Conservation (phyloP, 2,113 vertebrate genomes). For the Alethe castanea region DNA sequence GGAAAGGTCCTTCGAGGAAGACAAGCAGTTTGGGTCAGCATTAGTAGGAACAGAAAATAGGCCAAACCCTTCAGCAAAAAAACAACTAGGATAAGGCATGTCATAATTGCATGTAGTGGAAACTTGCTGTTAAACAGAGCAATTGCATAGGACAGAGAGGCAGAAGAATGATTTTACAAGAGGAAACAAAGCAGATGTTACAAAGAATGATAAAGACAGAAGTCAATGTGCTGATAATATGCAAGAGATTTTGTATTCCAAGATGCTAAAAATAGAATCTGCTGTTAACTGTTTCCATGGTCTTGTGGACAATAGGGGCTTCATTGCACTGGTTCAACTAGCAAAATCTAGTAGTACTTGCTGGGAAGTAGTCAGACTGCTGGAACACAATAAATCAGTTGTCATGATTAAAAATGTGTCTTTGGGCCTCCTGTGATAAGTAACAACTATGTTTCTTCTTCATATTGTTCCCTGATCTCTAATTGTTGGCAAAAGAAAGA, state of each 20-base stretch:
- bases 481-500: background rate
- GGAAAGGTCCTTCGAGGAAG: background rate
- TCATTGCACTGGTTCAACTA: background rate
- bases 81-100: conserved; percentile 64
- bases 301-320: background rate
- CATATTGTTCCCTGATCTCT: background rate
- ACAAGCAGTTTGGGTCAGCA: background rate
- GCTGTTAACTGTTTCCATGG: background rate
- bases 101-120: conserved; percentile 58
- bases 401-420: background rate
- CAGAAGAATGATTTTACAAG: conserved; percentile 20
- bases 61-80: conserved; percentile 66
- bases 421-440: background rate
- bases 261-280: conserved; percentile 2
- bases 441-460: background rate
- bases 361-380: conserved; percentile 25
- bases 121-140: conserved; percentile 50
- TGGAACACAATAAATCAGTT: conserved; percentile 33
- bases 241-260: background rate
- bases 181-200: conserved; percentile 32
- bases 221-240: background rate
- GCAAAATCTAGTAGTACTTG: background rate
- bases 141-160: background rate
- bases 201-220: conserved; percentile 16
- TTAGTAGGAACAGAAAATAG: conserved; percentile 69